phyloP scores from a whole-genome alignment of 2,113 vertebrate species.

The Bombycilla garrulus region DNA sequence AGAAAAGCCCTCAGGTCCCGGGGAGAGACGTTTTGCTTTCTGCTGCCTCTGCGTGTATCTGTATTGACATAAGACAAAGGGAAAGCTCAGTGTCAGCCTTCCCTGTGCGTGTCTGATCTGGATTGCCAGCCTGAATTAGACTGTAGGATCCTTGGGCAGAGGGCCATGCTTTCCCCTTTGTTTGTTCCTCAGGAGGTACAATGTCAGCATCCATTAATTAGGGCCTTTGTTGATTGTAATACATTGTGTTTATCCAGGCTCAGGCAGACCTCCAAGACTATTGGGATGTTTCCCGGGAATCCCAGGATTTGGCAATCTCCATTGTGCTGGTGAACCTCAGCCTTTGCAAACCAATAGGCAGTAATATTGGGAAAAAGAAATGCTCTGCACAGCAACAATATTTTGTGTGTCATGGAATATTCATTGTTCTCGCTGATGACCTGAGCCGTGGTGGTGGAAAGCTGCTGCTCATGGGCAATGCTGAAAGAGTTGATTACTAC shows the following conservation, averaged over 20 bases:
- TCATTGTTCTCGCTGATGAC: neutral
- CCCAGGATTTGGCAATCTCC: slow-evolving; percentile 10
- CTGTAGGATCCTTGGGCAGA: slow-evolving; percentile 20
- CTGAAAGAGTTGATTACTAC: neutral
- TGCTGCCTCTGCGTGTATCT: neutral
- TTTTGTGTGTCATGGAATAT: neutral
- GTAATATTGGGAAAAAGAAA: neutral
- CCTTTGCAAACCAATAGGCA: neutral
- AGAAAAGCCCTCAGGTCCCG: neutral
- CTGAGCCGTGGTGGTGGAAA: neutral
- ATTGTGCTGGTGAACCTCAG: neutral
- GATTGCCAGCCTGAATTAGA: neutral
- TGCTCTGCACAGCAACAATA: neutral
- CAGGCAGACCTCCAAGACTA: slow-evolving; percentile 9
- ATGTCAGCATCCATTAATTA: slow-evolving; percentile 55
- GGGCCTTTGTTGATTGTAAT: slow-evolving; percentile 33
- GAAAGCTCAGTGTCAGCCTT: slow-evolving; percentile 8
- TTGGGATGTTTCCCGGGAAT: slow-evolving; percentile 34
- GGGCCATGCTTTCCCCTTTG: slow-evolving; percentile 3
- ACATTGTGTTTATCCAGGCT: neutral
- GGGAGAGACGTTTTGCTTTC: neutral
- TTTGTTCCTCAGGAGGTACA: neutral
- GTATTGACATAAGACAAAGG: neutral
- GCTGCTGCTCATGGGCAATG: neutral
- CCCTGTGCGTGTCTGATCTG: neutral